A percentile compares a stretch with the other conserved stretches of the same genome.
Evolutionary conservation across 2,888 invertebrate genomes (phyloP).

Genomic region (Rhamnusium bicolor): DNA sequence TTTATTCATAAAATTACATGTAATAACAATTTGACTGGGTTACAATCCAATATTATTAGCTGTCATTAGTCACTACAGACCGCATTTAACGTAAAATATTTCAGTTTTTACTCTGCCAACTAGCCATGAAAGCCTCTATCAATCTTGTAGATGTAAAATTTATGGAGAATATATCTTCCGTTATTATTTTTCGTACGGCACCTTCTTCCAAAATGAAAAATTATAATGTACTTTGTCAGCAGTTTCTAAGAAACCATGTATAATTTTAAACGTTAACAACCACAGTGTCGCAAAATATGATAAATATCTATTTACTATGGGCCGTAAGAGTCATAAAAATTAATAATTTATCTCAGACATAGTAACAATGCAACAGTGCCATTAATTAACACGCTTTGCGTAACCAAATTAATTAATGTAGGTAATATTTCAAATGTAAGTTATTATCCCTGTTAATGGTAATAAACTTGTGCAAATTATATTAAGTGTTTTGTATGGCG

Average conservation of each 20-base stretch:
- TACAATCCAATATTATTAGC: too few species aligned
- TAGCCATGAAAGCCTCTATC: too few species aligned
- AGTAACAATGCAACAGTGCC: conserved; percentile 35
- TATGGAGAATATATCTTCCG: background rate
- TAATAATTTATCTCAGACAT: conserved; percentile 36
- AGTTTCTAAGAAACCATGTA: conserved; percentile 24
- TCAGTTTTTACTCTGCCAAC: background rate
- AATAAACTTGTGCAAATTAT: conserved; percentile 28
- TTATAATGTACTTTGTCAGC: background rate
- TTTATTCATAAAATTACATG: too few species aligned
- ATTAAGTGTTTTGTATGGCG: conserved; percentile 29
- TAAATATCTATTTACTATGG: conserved; percentile 30
- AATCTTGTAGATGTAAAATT: background rate
- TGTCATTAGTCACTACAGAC: too few species aligned
- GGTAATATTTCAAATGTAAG: conserved; percentile 31
- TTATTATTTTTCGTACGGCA: background rate
- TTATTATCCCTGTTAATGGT: conserved; percentile 37
- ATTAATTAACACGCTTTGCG: conserved; percentile 40
- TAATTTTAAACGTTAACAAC: conserved; percentile 28
- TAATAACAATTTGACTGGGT: too few species aligned
- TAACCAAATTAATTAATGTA: conserved; percentile 41
- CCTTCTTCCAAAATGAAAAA: background rate
- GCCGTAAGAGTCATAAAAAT: conserved; percentile 20
- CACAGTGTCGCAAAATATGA: conserved; percentile 24
- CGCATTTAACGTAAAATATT: background rate